Evolutionary conservation across 2,797 vertebrate genomes (phyloP).

Genomic region (Carcharodon carcharias): DNA sequence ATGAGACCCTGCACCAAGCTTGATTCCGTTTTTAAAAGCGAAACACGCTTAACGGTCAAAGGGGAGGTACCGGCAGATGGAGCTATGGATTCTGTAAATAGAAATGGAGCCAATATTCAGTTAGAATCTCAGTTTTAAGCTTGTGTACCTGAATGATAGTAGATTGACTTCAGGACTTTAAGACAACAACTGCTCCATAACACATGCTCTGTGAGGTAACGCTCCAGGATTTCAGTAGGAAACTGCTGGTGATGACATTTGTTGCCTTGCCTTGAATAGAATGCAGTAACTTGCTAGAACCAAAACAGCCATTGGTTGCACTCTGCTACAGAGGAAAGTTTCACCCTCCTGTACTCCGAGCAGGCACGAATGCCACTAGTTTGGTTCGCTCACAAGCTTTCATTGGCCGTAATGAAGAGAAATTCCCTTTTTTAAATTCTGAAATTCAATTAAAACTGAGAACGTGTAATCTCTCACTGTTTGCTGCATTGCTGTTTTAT

Average conservation of each 20-base stretch:
- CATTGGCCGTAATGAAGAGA: background rate
- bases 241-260: background rate
- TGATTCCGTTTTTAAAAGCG: conserved; percentile 74
- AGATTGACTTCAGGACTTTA: background rate
- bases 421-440: background rate
- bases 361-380: background rate
- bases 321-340: background rate
- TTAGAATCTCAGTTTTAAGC: conserved; percentile 69
- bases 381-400: background rate
- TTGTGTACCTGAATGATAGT: background rate
- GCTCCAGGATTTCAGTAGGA: background rate
- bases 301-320: background rate
- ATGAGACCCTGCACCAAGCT: conserved; percentile 71
- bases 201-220: background rate
- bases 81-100: conserved; percentile 44
- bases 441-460: background rate
- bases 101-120: conserved; percentile 73
- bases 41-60: conserved; percentile 58
- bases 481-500: background rate
- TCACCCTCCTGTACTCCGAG: too few species aligned
- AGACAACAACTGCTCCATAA: background rate
- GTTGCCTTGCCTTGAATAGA: background rate
- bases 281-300: background rate
- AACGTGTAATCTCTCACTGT: background rate
- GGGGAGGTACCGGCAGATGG: conserved; percentile 48